Evolutionary conservation across 1,140 invertebrate genomes (phyloP).

Genomic region (Amphibalanus amphitrite): DNA sequence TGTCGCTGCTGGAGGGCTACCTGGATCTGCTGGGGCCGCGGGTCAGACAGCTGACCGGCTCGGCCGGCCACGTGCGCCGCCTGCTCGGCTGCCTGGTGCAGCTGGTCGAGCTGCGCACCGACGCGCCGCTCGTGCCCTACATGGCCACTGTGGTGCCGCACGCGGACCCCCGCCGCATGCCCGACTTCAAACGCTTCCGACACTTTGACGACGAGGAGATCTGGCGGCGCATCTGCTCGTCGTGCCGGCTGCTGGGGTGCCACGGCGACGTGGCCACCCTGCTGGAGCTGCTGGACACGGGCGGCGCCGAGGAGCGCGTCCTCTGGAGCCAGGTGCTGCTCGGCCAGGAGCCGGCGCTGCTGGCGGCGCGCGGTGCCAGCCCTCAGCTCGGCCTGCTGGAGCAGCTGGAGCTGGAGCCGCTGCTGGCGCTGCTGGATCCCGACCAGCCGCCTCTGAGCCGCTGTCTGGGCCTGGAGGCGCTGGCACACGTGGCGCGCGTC

Average conservation of each 20-base stretch:
- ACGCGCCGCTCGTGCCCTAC: slow-evolving; percentile 32
- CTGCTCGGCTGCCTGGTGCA: slow-evolving; percentile 35
- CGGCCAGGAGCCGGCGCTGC: slow-evolving; percentile 20
- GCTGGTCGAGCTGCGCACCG: slow-evolving; percentile 33
- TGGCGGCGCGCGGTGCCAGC: slow-evolving; percentile 36
- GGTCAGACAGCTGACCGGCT: slow-evolving; percentile 33
- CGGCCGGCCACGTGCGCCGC: slow-evolving; percentile 29
- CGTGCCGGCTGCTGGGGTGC: slow-evolving; percentile 33
- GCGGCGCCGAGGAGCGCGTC: slow-evolving; percentile 25
- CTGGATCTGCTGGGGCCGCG: slow-evolving; percentile 33
- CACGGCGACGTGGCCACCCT: slow-evolving; percentile 36
- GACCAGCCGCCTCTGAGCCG: slow-evolving; percentile 35
- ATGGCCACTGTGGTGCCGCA: slow-evolving; percentile 3
- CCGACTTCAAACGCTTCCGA: slow-evolving; percentile 37
- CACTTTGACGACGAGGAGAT: slow-evolving; percentile 30
- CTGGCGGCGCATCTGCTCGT: slow-evolving; percentile 28
- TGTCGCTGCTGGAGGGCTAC: slow-evolving; percentile 41
- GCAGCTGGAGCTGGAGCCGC: slow-evolving; percentile 27
- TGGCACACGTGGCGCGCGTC: slow-evolving; percentile 36
- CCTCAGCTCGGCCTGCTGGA: slow-evolving; percentile 43
- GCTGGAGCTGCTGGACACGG: slow-evolving; percentile 32
- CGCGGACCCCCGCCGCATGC: not conserved
- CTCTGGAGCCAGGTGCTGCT: slow-evolving; percentile 34
- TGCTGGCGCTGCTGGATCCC: slow-evolving; percentile 22
- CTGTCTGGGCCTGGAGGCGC: slow-evolving; percentile 42